Conservation (phyloP, 2,113 vertebrate genomes). For the Lophius piscatorius region DNA sequence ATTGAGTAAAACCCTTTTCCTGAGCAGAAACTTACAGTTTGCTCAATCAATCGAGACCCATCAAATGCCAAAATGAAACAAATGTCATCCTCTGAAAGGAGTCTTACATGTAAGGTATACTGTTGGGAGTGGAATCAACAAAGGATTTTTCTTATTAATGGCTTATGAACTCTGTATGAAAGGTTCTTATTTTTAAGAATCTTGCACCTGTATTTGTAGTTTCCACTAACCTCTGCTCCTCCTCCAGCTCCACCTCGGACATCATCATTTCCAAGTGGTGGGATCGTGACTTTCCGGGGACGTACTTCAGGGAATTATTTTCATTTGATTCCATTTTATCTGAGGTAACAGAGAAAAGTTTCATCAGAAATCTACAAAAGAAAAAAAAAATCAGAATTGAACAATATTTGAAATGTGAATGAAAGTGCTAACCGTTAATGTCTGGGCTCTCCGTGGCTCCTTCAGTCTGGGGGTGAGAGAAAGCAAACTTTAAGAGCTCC, state of each 20-base stretch:
- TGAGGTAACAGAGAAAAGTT: slow-evolving; percentile 3
- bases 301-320: slow-evolving; percentile 82
- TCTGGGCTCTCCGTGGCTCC: slow-evolving; percentile 61
- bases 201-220: background rate
- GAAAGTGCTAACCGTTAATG: slow-evolving; percentile 41
- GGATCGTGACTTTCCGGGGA: slow-evolving; percentile 89
- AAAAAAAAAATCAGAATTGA: background rate
- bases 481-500: slow-evolving; percentile 73
- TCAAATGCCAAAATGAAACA: too few species aligned
- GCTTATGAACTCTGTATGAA: background rate
- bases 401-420: background rate
- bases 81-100: too few species aligned
- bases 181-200: background rate
- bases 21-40: too few species aligned
- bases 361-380: background rate
- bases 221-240: slow-evolving; percentile 88
- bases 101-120: too few species aligned
- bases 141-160: background rate
- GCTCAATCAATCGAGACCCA: too few species aligned
- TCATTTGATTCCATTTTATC: slow-evolving; percentile 33
- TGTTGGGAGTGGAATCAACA: too few species aligned
- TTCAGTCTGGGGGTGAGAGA: slow-evolving; percentile 65
- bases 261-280: slow-evolving; percentile 91
- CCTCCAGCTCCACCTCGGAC: slow-evolving; percentile 91
- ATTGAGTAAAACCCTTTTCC: background rate